These are phyloP conservation scores for Alaudala cheleensis DNA, from an alignment of 2,113 vertebrate species.

Conservation along the genomic window DNA sequence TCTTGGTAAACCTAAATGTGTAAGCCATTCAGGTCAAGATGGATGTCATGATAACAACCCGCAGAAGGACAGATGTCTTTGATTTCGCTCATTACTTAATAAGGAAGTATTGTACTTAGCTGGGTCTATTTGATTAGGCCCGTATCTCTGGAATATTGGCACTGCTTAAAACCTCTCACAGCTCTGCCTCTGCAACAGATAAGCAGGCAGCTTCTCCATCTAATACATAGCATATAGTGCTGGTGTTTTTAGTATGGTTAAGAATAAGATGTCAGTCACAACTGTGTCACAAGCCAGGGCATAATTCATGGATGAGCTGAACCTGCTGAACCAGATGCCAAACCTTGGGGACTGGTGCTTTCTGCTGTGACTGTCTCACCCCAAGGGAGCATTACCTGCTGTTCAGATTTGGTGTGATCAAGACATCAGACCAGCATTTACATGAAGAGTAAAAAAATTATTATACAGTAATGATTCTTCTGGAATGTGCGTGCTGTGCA, in stretches of 20 bases:
- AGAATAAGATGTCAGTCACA: not conserved
- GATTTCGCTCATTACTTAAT: not conserved
- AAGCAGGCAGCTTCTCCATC: not conserved
- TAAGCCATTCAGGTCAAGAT: not conserved
- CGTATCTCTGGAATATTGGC: rapidly evolving
- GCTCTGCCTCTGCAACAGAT: not conserved
- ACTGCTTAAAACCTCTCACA: not conserved
- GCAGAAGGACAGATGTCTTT: not conserved
- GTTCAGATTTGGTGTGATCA: not conserved
- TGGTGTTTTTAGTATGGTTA: not conserved
- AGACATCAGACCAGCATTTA: not conserved
- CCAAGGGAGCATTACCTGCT: not conserved
- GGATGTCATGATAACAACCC: not conserved
- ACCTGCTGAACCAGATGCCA: not conserved
- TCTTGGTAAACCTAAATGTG: not conserved
- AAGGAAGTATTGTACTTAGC: not conserved
- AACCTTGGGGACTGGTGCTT: not conserved
- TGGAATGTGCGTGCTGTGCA: not conserved
- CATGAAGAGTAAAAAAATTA: rapidly evolving
- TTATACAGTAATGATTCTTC: not conserved
- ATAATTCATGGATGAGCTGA: not conserved
- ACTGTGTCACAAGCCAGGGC: not conserved
- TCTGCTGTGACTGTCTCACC: not conserved
- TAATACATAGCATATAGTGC: not conserved
- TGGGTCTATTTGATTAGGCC: not conserved